phyloP scores from a whole-genome alignment of 1,140 invertebrate species.

The Oedothorax gibbosus region DNA sequence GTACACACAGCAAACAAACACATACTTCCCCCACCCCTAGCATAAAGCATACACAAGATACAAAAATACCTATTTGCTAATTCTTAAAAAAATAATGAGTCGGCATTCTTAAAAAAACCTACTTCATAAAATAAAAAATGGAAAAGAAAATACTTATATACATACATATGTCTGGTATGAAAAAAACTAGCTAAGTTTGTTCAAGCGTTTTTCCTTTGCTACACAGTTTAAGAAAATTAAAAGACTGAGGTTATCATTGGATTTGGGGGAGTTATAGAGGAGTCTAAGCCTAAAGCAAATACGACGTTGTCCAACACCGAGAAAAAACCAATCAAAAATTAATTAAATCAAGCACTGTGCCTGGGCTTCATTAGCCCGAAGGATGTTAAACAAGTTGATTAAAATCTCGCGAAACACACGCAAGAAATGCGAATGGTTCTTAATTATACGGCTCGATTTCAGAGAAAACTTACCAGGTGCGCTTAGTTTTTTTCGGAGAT shows the following conservation, averaged over 20 bases:
- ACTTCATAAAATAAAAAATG: conserved; percentile 11
- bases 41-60: conserved; percentile 4
- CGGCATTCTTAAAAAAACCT: conserved; percentile 22
- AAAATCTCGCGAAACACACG: conserved; percentile 58
- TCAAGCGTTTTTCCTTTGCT: conserved; percentile 54
- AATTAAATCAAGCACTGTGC: conserved; percentile 59
- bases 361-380: conserved; percentile 56
- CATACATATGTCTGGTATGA: background rate
- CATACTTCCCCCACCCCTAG: background rate
- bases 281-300: conserved; percentile 57
- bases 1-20: conserved; percentile 57
- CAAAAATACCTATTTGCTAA: conserved; percentile 25
- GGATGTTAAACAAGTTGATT: conserved; percentile 61
- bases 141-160: conserved; percentile 36
- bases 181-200: conserved; percentile 53
- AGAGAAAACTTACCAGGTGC: conserved; percentile 58
- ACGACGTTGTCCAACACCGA: conserved; percentile 53
- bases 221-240: conserved; percentile 60
- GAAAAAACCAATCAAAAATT: conserved; percentile 61
- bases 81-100: conserved; percentile 52
- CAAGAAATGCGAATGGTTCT: conserved; percentile 57
- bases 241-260: conserved; percentile 57
- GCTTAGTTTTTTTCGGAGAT: conserved; percentile 24
- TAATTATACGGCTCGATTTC: conserved; percentile 59
- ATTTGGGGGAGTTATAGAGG: conserved; percentile 49